Percentiles rank a stretch among this genome's conserved stretches.
Conservation (phyloP, 2,113 vertebrate species). For the Solenodon paradoxus region DNA sequence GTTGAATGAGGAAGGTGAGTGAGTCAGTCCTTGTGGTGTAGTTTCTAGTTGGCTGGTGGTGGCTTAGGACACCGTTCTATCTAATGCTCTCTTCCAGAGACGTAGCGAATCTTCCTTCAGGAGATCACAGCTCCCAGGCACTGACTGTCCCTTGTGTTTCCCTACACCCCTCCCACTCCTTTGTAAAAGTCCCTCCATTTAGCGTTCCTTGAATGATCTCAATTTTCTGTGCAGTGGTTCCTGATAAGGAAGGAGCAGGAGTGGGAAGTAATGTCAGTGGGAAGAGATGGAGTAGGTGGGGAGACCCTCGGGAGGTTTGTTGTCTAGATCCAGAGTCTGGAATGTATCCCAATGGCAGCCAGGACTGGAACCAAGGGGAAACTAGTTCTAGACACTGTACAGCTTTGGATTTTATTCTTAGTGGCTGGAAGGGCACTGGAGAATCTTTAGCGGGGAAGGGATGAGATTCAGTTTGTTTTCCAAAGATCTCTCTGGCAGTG, state of each 20-base stretch:
- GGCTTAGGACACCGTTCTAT: not conserved
- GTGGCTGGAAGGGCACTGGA: not conserved
- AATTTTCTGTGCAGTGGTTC: not conserved
- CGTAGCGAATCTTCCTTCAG: not conserved
- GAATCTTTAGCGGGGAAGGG: not conserved
- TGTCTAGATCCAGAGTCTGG: not conserved
- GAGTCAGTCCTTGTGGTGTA: not conserved
- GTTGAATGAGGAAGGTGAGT: not conserved
- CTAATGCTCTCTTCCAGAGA: not conserved
- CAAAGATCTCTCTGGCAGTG: not conserved
- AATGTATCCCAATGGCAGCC: not conserved
- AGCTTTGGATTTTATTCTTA: not conserved
- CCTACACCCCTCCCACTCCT: not conserved
- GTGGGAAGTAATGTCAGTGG: no score
- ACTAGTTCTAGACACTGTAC: not conserved
- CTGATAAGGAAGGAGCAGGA: not conserved
- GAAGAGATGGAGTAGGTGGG: not conserved
- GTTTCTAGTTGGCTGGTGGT: not conserved
- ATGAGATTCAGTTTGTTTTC: not conserved
- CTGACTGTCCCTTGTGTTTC: not conserved
- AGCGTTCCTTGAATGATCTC: not conserved
- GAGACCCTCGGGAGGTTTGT: not conserved
- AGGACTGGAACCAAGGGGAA: not conserved
- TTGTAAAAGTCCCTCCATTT: not conserved
- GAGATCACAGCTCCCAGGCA: not conserved